Evolutionary conservation across 2,113 vertebrate genomes (phyloP), one percentile per base, ranked within the genome.

Genomic region (Mesembrinibis cayennensis): DNA sequence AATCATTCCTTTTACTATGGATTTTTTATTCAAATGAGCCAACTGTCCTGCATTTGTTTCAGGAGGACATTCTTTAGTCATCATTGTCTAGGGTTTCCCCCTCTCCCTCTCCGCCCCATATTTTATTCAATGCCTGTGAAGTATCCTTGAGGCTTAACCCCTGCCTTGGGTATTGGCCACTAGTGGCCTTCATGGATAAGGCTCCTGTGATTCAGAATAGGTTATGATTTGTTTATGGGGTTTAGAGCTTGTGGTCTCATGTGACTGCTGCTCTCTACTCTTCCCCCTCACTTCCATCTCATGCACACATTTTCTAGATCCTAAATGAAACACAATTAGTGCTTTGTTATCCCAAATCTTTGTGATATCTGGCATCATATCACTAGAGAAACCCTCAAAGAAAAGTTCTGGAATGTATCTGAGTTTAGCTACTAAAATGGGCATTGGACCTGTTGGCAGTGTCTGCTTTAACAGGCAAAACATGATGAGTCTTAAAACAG

Each of bases 121-220:
- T 89, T 95, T 82, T 91, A 71, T 92, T 95, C 55, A 84, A 4
- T 67, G 61, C 34, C 38, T 91, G 26, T 89, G 76, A 84, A 92
- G 50, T 66, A 84, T 59, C 77, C 72, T 66, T 93, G 59, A 66
- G 72, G 72, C n/a, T 94, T 89, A 87, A 71, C 29, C 50, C 29
- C 47, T 86, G n/a, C 70, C 66, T 91, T 89, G 63, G 73, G 47
- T 87, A 23, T 58, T 81, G 77, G 63, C 73, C 73, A 40, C 78
- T 87, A 92, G 32, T 78, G 52, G 61, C 50, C 61, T 84, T 87
- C 70, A 30, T 78, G 52, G 82, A 13, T 79, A 67, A 78, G 50
- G 69, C 47, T 74, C 30, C 81, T 63, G 32, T 53, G 61, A 55
- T 95, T 91, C 69, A 76, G 65, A 81, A 73, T 47, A 66, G 65